Percentiles rank a stretch among this genome's conserved stretches.
Evolutionary conservation across 2,113 vertebrate species (phyloP).

Genomic region (Sphyrna mokarran): DNA sequence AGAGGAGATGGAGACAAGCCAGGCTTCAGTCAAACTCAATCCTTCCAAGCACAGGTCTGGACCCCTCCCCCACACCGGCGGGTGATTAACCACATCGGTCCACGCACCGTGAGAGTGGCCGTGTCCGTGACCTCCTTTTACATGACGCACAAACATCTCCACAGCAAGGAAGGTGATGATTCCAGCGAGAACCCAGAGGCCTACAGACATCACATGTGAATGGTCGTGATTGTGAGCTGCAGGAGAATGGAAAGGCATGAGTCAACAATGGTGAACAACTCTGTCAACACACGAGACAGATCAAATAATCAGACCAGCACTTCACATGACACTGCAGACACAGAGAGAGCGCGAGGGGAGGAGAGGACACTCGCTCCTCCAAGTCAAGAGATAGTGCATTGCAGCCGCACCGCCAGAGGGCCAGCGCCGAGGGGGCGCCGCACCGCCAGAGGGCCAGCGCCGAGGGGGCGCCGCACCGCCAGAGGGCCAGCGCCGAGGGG

Average conservation of each 20-base stretch:
- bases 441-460: too few relatives aligned
- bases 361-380: too few relatives aligned
- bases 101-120: conserved; percentile 49
- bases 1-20: too few relatives aligned
- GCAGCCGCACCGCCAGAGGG: background rate
- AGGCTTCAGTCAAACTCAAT: too few relatives aligned
- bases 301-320: background rate
- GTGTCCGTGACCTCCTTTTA: conserved; percentile 68
- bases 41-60: background rate
- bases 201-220: conserved; percentile 74
- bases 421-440: too few relatives aligned
- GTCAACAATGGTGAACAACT: background rate
- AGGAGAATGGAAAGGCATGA: background rate
- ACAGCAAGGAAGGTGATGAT: conserved; percentile 83
- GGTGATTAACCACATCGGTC: too few relatives aligned
- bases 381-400: too few relatives aligned
- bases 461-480: too few relatives aligned
- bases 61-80: background rate
- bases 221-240: conserved; percentile 57
- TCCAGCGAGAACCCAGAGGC: conserved; percentile 79
- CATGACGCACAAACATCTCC: conserved; percentile 79
- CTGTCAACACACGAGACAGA: background rate
- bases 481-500: too few relatives aligned
- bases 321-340: background rate
- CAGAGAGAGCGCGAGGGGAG: too few relatives aligned